Evolutionary conservation across 2,888 invertebrate genomes (phyloP).

Genomic region (Julus scanicus): DNA sequence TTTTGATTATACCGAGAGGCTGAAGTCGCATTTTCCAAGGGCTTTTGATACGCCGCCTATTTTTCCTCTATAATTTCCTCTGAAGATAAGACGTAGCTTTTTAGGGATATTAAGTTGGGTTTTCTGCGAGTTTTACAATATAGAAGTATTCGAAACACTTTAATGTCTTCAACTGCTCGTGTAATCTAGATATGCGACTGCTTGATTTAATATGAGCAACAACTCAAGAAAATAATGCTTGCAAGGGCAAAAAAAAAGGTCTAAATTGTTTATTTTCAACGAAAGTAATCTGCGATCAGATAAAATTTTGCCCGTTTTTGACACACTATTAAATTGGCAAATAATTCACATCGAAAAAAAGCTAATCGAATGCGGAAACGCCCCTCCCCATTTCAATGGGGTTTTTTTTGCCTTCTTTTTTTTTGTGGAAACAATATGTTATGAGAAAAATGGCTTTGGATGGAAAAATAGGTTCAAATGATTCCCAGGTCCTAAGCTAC

Average conservation of each 20-base stretch:
- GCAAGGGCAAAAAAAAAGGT: background rate
- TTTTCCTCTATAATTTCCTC: background rate
- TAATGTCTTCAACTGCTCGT: constrained; percentile 33
- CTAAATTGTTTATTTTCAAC: constrained; percentile 28
- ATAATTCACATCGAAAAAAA: constrained; percentile 27
- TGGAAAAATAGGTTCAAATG: constrained; percentile 24
- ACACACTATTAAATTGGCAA: constrained; percentile 27
- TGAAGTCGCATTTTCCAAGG: background rate
- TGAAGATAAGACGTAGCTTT: background rate
- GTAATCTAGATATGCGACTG: constrained; percentile 33
- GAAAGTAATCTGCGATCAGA: constrained; percentile 20
- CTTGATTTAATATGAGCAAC: constrained; percentile 20
- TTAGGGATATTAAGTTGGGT: constrained; percentile 33
- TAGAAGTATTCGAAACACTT: background rate
- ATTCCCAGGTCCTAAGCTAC: constrained; percentile 11
- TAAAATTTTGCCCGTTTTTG: constrained; percentile 33
- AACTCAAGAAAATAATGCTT: constrained; percentile 6
- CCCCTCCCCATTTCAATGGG: constrained; percentile 2
- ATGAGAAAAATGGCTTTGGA: constrained; percentile 7
- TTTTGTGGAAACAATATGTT: background rate
- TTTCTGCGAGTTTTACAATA: background rate
- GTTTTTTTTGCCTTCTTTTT: background rate
- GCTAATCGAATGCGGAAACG: constrained; percentile 33
- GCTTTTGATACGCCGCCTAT: background rate
- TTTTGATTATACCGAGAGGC: background rate